Percentiles rank a stretch among this genome's conserved stretches.
Evolutionary conservation across 92 coral and sea anemone species (phyloP).

Genomic region (Umimayanthus chanpuru): DNA sequence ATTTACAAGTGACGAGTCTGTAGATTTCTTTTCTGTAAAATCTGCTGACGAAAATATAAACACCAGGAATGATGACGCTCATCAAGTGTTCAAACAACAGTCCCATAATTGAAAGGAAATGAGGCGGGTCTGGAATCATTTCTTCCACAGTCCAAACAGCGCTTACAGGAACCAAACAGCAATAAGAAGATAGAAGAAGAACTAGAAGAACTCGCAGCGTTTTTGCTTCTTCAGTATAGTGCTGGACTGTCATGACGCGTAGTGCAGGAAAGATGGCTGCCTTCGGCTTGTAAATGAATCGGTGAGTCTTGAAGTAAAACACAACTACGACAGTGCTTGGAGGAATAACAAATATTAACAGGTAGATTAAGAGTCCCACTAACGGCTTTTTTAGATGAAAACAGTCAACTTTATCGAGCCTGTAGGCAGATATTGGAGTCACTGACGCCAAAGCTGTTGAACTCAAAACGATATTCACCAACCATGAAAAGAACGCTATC

Average conservation of each 20-base stretch:
- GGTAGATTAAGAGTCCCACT: neutral
- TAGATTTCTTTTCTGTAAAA: constrained; percentile 25
- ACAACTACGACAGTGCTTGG: constrained; percentile 4
- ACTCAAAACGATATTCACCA: neutral
- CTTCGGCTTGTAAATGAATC: constrained; percentile 14
- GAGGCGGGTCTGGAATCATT: neutral
- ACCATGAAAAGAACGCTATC: neutral
- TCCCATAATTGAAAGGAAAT: neutral
- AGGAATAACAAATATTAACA: neutral
- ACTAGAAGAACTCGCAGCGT: neutral
- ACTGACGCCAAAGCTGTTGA: neutral
- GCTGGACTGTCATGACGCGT: neutral
- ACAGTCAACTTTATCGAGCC: constrained; percentile 6
- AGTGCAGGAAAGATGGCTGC: neutral
- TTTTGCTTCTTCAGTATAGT: constrained; percentile 4
- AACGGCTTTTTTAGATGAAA: constrained; percentile 4
- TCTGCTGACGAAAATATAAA: constrained; percentile 21
- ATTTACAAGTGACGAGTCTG: neutral
- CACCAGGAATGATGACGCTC: constrained; percentile 1
- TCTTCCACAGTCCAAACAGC: neutral
- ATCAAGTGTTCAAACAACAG: neutral
- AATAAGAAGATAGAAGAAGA: neutral
- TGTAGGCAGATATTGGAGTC: neutral
- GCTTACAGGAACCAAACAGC: neutral
- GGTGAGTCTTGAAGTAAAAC: constrained; percentile 24